These are phyloP conservation scores for Aspidapion aeneum DNA, from an alignment of 2,888 invertebrate species.

Conservation along the genomic window DNA sequence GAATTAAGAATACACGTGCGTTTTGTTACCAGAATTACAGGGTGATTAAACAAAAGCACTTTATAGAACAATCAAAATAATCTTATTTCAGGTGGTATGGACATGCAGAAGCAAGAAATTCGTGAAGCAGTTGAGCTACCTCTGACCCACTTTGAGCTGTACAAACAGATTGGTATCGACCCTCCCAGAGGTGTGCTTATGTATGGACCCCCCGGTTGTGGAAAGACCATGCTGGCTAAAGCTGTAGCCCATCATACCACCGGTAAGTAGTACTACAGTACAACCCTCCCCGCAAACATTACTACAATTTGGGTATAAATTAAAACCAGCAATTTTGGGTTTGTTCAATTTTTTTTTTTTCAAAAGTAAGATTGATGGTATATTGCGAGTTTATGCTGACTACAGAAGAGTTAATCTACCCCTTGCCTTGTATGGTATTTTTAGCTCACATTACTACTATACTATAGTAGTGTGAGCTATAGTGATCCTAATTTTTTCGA, in stretches of 20 bases:
- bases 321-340: not conserved
- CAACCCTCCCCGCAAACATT: slow-evolving; percentile 5
- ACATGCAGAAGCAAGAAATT: slow-evolving; percentile 99
- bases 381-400: too few relatives aligned
- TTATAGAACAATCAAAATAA: too few relatives aligned
- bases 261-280: too few relatives aligned
- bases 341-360: slow-evolving; percentile 4
- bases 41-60: too few relatives aligned
- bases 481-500: too few relatives aligned
- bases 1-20: too few relatives aligned
- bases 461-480: too few relatives aligned
- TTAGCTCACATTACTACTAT: too few relatives aligned
- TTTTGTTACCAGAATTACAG: too few relatives aligned
- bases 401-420: too few relatives aligned
- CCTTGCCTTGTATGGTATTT: too few relatives aligned
- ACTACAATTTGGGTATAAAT: slow-evolving; percentile 8
- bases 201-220: slow-evolving; percentile 99
- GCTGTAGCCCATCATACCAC: slow-evolving; percentile 98
- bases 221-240: slow-evolving; percentile 99
- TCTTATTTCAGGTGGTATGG: slow-evolving; percentile 85
- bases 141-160: slow-evolving; percentile 96
- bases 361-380: slow-evolving; percentile 2
- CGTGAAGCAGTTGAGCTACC: slow-evolving; percentile 98
- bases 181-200: slow-evolving; percentile 88
- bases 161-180: slow-evolving; percentile 98